Conservation (phyloP, 2,113 vertebrate species). For the Gymnobelideus leadbeateri region DNA sequence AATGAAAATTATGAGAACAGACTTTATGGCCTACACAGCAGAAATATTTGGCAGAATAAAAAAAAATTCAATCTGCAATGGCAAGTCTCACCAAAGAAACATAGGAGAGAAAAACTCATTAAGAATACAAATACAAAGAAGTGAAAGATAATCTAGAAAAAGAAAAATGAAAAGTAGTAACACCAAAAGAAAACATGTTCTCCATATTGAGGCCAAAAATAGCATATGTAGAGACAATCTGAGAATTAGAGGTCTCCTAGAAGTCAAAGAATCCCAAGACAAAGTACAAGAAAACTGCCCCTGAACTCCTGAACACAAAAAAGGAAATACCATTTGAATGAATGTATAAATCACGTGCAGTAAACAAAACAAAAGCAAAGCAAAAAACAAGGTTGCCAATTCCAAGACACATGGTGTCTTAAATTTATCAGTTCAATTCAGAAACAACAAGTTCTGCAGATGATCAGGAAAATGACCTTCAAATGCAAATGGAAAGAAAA, state of each 20-base stretch:
- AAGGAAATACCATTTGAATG: not conserved
- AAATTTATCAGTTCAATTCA: not conserved
- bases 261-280: not conserved
- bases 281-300: not conserved
- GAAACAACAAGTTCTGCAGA: not conserved
- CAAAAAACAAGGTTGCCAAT: not conserved
- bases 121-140: not conserved
- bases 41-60: not conserved
- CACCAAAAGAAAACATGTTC: not conserved
- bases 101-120: not conserved
- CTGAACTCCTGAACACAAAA: not conserved
- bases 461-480: not conserved
- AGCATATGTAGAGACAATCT: not conserved
- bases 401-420: not conserved
- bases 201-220: not conserved
- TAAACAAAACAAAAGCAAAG: not conserved
- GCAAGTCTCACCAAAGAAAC: not conserved
- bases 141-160: not conserved
- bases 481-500: not conserved
- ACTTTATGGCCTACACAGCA: not conserved
- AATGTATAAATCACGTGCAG: not conserved
- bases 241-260: not conserved
- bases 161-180: not conserved
- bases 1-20: not conserved
- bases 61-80: not conserved